phyloP scores from a whole-genome alignment of 2,888 invertebrate species.

The Brachyptera putata region DNA sequence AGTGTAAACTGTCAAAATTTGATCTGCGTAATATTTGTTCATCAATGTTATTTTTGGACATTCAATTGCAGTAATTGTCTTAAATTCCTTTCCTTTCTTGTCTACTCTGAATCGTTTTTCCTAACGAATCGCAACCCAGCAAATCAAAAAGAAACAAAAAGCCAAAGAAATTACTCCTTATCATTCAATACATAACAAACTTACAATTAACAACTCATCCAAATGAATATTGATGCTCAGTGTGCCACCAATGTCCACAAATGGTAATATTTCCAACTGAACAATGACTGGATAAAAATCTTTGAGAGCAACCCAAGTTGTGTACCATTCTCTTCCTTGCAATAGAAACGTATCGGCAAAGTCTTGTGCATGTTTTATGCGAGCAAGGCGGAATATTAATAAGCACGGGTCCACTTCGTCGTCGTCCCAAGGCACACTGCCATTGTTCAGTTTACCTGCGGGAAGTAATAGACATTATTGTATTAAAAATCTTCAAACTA shows the following conservation, averaged over 20 bases:
- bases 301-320: slow-evolving; percentile 46
- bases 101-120: too few relatives aligned
- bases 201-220: slow-evolving; percentile 44
- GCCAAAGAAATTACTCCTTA: too few relatives aligned
- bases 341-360: slow-evolving; percentile 48
- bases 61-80: too few relatives aligned
- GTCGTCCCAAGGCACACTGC: slow-evolving; percentile 31
- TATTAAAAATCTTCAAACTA: too few relatives aligned
- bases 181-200: too few relatives aligned
- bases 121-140: too few relatives aligned
- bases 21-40: too few relatives aligned
- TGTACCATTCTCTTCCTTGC: slow-evolving; percentile 48
- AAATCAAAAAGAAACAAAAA: too few relatives aligned
- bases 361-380: slow-evolving; percentile 46
- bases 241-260: slow-evolving; percentile 49
- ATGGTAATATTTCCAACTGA: slow-evolving; percentile 45
- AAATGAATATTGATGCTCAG: slow-evolving; percentile 45
- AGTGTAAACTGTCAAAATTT: too few relatives aligned
- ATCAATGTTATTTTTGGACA: too few relatives aligned
- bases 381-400: slow-evolving; percentile 44
- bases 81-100: too few relatives aligned
- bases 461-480: neutral
- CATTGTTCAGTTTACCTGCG: slow-evolving; percentile 15
- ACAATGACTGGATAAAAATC: slow-evolving; percentile 43
- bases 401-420: slow-evolving; percentile 40